A percentile compares a stretch with the other conserved stretches of the same genome.
Conservation (phyloP, 53 echinoderm and acorn worm species). For the Temnopleurus reevesii region DNA sequence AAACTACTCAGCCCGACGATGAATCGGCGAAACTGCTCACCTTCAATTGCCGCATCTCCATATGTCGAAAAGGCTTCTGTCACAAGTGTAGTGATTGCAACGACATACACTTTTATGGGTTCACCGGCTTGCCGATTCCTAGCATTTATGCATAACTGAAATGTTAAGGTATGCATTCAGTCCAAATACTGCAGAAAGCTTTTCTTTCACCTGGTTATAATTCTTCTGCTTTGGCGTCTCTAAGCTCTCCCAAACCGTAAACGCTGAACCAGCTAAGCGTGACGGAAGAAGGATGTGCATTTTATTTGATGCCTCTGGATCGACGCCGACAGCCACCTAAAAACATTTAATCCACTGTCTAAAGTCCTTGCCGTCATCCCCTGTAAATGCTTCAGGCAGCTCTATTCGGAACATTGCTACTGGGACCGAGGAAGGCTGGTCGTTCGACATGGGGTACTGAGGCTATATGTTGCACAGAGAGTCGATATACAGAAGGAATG, state of each 20-base stretch:
- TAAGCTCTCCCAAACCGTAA: slow-evolving; percentile 48
- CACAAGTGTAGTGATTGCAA: neutral
- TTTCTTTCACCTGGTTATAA: neutral
- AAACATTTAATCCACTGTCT: slow-evolving; percentile 14
- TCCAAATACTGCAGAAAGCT: neutral
- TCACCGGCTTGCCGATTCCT: neutral
- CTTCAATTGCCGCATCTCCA: neutral
- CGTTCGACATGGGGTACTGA: too few relatives aligned
- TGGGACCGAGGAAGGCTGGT: too few relatives aligned
- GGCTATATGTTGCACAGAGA: too few relatives aligned
- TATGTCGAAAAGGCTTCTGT: neutral
- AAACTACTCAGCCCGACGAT: neutral
- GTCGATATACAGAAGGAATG: too few relatives aligned
- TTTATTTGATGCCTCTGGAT: neutral
- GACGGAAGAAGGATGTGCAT: slow-evolving; percentile 37
- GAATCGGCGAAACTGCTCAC: neutral
- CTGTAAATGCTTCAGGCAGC: neutral
- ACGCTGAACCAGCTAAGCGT: slow-evolving; percentile 17
- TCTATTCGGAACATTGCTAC: neutral
- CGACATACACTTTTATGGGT: neutral
- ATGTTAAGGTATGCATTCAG: neutral
- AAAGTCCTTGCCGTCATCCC: slow-evolving; percentile 44
- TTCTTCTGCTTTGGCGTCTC: neutral
- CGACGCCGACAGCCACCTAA: slow-evolving; percentile 15
- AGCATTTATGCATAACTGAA: neutral